Base-by-base conservation (phyloP, 2,888 invertebrate genomes). In the Drosophila limbata region DNA sequence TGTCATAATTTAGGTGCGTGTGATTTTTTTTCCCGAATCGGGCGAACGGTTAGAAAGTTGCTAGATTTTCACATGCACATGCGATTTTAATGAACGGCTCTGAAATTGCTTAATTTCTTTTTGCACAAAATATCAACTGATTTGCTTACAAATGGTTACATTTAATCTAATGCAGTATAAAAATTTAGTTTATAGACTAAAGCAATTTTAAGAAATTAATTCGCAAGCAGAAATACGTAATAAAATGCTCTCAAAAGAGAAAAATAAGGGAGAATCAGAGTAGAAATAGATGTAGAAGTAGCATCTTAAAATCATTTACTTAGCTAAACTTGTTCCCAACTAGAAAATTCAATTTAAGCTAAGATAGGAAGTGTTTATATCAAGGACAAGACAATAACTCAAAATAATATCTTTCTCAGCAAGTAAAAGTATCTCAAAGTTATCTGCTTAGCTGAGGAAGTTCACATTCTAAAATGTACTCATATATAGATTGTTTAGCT, bases 1-100 rank as follows among this genome's bases (percentile, higher is more conserved):
- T 88, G 88, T 83, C 83, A 87, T 83, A 77, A 82, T 84, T 83
- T 77, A 21, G 67, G 42, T 48, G 72, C 70, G 68, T 87, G 76
- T 73, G 65, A 81, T 70, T 62, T 75, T 51, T 75, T 50, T 63
- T 37, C 40, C 40, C 42, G 21, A 33, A 40, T 42, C 13, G 4
- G 15, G 28, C 61, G 40, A 72, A 73, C 62, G 40, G 59, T 79
- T 77, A 77, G 88, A 87, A 88, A 83, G 88, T 87, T 70, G 56
- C 66, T 69, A 62, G 75, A 75, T 77, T 77, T 75, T 75, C 69
- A 73, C 31, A 56, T 35, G 42, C 53, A 25, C 33, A 6, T n/a
- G n/a, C n/a, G n/a, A n/a, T n/a, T n/a, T n/a, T 33, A 37, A 17
- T 33, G 62, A 62, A 59, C 66, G 69, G 28, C 51, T 47, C 42